Evolutionary conservation across 2,888 invertebrate genomes (phyloP).

Genomic region (Ferdinandea cuprea): DNA sequence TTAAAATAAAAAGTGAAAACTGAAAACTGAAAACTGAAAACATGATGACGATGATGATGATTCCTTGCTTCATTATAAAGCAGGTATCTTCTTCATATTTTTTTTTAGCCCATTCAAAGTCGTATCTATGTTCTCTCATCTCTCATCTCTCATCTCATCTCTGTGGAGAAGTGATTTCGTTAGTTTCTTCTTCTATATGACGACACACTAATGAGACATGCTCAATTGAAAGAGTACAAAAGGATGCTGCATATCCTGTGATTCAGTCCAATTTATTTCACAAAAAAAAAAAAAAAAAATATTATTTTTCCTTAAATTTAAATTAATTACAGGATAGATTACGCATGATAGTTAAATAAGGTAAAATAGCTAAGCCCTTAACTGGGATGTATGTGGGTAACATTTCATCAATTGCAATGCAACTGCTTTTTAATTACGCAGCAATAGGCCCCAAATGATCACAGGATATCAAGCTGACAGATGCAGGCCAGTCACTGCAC

Average conservation of each 20-base stretch:
- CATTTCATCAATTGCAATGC: slow-evolving; percentile 45
- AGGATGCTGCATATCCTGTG: neutral
- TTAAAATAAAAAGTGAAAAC: slow-evolving; percentile 38
- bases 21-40: slow-evolving; percentile 27
- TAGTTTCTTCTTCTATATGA: slow-evolving; percentile 6
- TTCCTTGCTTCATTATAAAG: slow-evolving; percentile 29
- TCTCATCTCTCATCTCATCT: no score
- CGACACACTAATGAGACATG: slow-evolving; percentile 40
- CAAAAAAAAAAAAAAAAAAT: no score
- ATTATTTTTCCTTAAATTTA: slow-evolving; percentile 16
- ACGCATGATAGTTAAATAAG: slow-evolving; percentile 11
- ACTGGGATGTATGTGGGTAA: no score
- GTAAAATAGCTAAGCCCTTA: slow-evolving; percentile 17
- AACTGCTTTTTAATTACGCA: slow-evolving; percentile 66
- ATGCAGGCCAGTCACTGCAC: slow-evolving; percentile 11
- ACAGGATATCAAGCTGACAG: slow-evolving; percentile 61
- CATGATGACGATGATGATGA: slow-evolving; percentile 17
- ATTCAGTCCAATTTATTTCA: no score
- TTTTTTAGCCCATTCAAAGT: slow-evolving; percentile 28
- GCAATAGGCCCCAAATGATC: slow-evolving; percentile 48
- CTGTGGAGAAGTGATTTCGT: slow-evolving; percentile 29
- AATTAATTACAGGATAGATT: slow-evolving; percentile 1
- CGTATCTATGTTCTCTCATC: slow-evolving; percentile 5
- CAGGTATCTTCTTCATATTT: no score
- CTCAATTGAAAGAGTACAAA: slow-evolving; percentile 26